Evolutionary conservation across 2,797 vertebrate species (phyloP), one percentile per base, ranked within the genome.

Genomic region (Gambusia yucatana): DNA sequence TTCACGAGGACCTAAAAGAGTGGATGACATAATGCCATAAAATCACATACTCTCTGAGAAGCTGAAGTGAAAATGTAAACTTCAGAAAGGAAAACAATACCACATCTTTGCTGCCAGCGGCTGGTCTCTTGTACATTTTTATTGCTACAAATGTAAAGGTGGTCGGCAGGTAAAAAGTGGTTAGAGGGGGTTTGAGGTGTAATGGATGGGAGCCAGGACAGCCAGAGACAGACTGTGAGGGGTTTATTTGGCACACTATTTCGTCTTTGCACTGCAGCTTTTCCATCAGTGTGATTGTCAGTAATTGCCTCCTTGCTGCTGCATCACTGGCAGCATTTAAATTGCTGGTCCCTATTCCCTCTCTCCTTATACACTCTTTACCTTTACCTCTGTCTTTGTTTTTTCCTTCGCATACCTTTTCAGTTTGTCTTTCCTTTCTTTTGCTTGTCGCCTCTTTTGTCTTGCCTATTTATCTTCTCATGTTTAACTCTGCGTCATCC

Each of bases 271-370:
- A 43, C 82, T 39, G n/a, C 80, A 80, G 89, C 83, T 83, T 83
- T 39, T 90, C 89, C 84, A 82, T 92, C 90, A 92, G 22, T 72
- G 75, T 87, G 89, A 91, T 87, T 86, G 91, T 88, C 87, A 85
- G 89, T 92, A 86, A 93, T 92, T 90, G 87, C 85, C 82, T 82
- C 61, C 76, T 90, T 72, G 70, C 82, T 80, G 83, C 82, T 91
- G 80, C 6, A 14, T 91, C 89, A 81, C 81, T 81, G 84, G 79
- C 82, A 33, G 79, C 52, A 25, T 82, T 87, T 78, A 85, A 83
- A 87, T 81, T 84, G 73, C 79, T 74, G 69, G 74, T 69, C 73
- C n/a, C 41, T 61, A 57, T 30, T 36, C 75, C 74, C 57, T 41
- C 30, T 83, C 69, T 52, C 72, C 72, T 77, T 46, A 73, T 39